Evolutionary conservation across 2,888 invertebrate genomes (phyloP), one percentile per base, ranked within the genome.

Genomic region (Pseudococcus jackbeardsleyi): DNA sequence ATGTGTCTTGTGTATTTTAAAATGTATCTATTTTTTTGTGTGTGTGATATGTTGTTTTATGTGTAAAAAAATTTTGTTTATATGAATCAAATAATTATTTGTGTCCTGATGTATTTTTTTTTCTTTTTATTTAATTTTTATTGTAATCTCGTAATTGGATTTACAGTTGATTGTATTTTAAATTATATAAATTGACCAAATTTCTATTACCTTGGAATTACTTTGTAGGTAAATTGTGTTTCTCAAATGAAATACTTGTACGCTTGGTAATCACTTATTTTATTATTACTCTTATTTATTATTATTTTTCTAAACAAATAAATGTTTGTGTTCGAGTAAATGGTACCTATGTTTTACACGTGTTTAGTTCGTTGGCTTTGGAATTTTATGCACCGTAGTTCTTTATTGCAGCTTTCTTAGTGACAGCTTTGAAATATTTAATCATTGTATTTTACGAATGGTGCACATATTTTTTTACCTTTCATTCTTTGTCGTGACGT

Each of bases 11-110:
- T 42, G 59, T 59, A 59, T 59, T 59, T 59, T 59, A 59, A 59
- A 50, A 59, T 79, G 22, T 79, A 79, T n/a, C 15, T 77, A 11
- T 39, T 17, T 42, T 79, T 79, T 79, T 72, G 19, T 72, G 72
- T 42, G 79, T 79, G 79, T 79, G 79, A 79, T 79, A 79, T 79
- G 79, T 79, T 79, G 79, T 79, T 79, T 79, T 79, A 42, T 79
- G 79, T 79, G 42, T 79, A 79, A 12, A 79, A 42, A 33, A 33
- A 33, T 33, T 33, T 79, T 79, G 79, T 79, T 79, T 79, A 79
- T 79, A 79, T 79, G 19, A 79, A 79, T 79, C 79, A 42, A 72
- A 72, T 79, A 42, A 33, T 33, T 33, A 33, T 33, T 79, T 79
- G 79, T 79, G 79, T 79, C 79, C 7, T 46, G 19, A 79, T 42